Base-by-base conservation (phyloP, 1,140 invertebrate genomes). In the Psilanteris sp. region DNA sequence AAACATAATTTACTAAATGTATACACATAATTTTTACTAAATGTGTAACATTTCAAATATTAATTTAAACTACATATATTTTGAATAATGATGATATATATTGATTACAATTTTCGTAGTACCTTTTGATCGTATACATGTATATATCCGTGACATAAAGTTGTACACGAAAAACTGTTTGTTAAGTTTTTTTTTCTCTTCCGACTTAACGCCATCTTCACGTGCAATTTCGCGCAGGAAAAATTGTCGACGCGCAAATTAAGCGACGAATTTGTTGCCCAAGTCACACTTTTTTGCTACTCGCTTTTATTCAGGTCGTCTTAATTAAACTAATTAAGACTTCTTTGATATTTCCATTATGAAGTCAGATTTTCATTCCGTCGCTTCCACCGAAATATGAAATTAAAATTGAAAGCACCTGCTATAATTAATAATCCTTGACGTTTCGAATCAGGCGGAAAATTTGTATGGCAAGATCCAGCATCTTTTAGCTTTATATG, bases 331-430 rank as follows among this genome's bases (percentile, higher is more conserved):
- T 26, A 37, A 43, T 52, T 64, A 64, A 52, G 22, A 18, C 13
- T 34, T 36, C 61, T 64, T 64, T 64, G 44, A 52, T 64, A 52
- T 52, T 64, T 64, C 18, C 6, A 52, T 64, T 64, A 52, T 52
- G 2, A 43, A 52, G 4, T 64, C 50, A 48, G 14, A 64, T 20
- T 64, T 39, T 39, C 27, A 48, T 48, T 2, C 31, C 20, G 22
- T 41, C 9, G 20, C 14, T 48, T 44, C 3, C 7, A 5, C 7
- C 9, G 22, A 48, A 27, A 48, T 27, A 61, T 48, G 10, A 48
- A 61, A 48, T 61, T 18, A 37, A 18, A 5, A 27, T 8, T 31
- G 46, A 29, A 36, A 44, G 43, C 9, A 37, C 39, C 14, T n/a
- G 9, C 8, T 48, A 61, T n/a, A n/a, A n/a, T n/a, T n/a, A n/a